Evolutionary conservation across 2,113 vertebrate genomes (phyloP), one percentile per base, ranked within the genome.

Genomic region (Dasyprocta punctata): DNA sequence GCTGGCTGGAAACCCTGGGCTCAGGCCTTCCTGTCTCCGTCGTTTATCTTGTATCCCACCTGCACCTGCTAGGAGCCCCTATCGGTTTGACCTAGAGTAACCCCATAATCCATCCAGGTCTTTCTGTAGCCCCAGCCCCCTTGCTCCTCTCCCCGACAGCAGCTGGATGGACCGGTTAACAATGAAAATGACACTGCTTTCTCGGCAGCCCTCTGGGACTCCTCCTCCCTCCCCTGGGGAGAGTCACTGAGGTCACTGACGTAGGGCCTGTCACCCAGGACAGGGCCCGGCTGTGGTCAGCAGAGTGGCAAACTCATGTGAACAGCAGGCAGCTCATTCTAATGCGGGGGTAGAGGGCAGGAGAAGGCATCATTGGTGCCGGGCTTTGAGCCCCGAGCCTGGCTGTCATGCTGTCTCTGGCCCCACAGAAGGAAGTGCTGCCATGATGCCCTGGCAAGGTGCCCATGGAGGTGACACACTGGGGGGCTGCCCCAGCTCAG

Each of bases 111-210:
- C 52, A 47, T 0, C 30, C 12, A 0, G 14, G 28, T 9, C 77
- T 71, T 5, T 28, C 28, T 17, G 41, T 6, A 0, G 52, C 3
- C 20, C 38, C 8, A 7, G 36, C 14, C 13, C 19, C 0, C 58
- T 19, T 61, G 54, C 19, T 1, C 0, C 10, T 0, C 7, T 30
- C 0, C 41, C 36, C 13, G 0, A 0, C 38, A 0, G 2, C 26
- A 11, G 49, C 82, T 2, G 28, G n/a, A 13, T 0, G 47, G 54
- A 9, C 11, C 41, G 4, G 26, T 3, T 2, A 33, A 77, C 33
- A 24, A 8, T 10, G 4, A 30, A 28, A 24, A 22, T 22, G 54
- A 3, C 5, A 0, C 16, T 2, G 30, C 41, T 86, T 14, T 47
- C 80, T n/a, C 22, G 44, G 17, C 30, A 2, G 10, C 4, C 1